Evolutionary conservation across 2,888 invertebrate genomes (phyloP), one percentile per base, ranked within the genome.

Genomic region (Chrysolina oricalcia): DNA sequence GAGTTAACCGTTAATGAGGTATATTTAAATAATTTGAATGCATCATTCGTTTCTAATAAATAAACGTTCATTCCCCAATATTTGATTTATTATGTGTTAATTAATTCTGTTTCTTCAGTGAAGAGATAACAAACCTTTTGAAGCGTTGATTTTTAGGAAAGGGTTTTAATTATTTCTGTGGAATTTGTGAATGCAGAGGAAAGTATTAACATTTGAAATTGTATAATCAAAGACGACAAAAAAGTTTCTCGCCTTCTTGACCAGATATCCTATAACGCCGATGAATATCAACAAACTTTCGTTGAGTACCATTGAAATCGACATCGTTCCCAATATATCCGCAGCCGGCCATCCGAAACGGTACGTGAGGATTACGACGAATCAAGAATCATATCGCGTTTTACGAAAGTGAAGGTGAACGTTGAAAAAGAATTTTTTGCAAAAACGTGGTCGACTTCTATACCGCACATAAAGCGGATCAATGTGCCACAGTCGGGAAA

Each of bases 401-500:
- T 66, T 46, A 76, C 67, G 79, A 78, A 80, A 80, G 78, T 78
- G 80, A 80, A 78, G 74, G 76, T 73, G 76, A 74, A 46, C 64
- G 72, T 50, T 64, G 65, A 62, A 70, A 63, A 62, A 73, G 23
- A 23, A 21, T 71, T 70, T 65, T 46, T 41, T 46, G 72, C 69
- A 75, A 75, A 76, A 80, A 79, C 76, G 67, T 67, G 77, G 67
- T 74, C 74, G 74, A 73, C 72, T 68, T 71, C 68, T 71, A n/a
- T n/a, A 53, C 35, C 27, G 65, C 72, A 75, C 72, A 73, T 75
- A 79, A 80, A 82, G 75, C 81, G 82, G 82, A 82, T 83, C 82
- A 83, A 80, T 82, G 82, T 83, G 82, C 82, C 80, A 79, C 75
- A 75, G 80, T 72, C 78, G 79, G 83, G 83, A 82, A 83, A 83